Evolutionary conservation across 2,888 invertebrate genomes (phyloP), one percentile per base, ranked within the genome.

Genomic region (Morpho achilles): DNA sequence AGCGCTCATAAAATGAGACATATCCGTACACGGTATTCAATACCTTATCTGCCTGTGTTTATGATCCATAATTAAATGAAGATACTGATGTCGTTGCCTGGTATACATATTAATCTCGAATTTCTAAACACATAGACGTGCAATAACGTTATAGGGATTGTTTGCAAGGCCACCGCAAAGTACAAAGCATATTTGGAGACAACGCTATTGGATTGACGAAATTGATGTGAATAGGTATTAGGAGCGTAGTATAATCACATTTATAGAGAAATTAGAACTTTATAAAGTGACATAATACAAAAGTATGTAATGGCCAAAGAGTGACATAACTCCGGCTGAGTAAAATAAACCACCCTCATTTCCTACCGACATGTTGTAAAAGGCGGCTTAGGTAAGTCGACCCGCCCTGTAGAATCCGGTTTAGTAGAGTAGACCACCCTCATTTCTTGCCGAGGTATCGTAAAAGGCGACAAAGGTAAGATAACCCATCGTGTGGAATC

Each of bases 131-230:
- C 69, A 73, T 73, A 71, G 73, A 67, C 66, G 67, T 74, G 81
- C 77, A 82, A 82, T 82, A 82, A 79, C 76, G 74, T 70, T 71
- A 72, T 74, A 55, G 71, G 63, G 69, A 69, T 69, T 78, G 80
- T 79, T 79, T 79, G 77, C 70, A 62, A 70, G 69, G 69, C 70
- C 67, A 70, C 79, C 79, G 71, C 80, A 78, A 77, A 76, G 76
- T 78, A 80, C 84, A 81, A 81, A 82, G 82, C 77, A 67, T 79
- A 79, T 79, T 75, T 79, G 84, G 75, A 74, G 75, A 77, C 79
- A 77, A 73, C 78, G 74, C 78, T 82, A 81, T 82, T 78, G 79
- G 79, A 76, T 75, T 77, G 78, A 79, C 77, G 72, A 75, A 74
- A 76, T 80, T 80, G 78, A 75, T 75, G 63, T 64, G 61, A 50